Conservation (phyloP, 2,797 vertebrate genomes). For the Ceryle rudis region DNA sequence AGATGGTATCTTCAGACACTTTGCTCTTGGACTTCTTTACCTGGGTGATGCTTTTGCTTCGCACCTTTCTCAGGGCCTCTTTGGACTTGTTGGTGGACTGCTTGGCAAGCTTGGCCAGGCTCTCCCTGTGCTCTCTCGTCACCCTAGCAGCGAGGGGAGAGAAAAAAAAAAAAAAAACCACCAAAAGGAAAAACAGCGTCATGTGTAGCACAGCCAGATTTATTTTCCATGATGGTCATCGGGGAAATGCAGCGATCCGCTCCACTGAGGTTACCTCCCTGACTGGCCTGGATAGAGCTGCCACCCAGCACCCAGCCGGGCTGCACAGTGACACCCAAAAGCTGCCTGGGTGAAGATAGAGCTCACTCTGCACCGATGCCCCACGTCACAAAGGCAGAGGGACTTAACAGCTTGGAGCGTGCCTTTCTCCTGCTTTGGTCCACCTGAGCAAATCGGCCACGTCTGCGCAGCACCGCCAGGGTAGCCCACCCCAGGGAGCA, state of each 20-base stretch:
- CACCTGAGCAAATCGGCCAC: background rate
- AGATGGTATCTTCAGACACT: slow-evolving; percentile 90
- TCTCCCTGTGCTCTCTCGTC: slow-evolving; percentile 93
- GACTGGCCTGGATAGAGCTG: background rate
- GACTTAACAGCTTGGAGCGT: background rate
- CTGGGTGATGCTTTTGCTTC: slow-evolving; percentile 82
- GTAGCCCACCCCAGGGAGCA: slow-evolving; percentile 16
- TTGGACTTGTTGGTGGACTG: slow-evolving; percentile 94
- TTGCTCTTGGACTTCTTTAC: slow-evolving; percentile 88
- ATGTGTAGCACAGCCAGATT: background rate
- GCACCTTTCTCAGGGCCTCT: slow-evolving; percentile 89
- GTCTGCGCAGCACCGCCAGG: background rate
- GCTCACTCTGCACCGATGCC: fast-evolving
- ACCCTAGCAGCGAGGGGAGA: slow-evolving; percentile 79
- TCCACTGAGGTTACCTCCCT: background rate
- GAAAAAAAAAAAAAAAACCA: background rate
- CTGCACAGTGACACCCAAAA: background rate
- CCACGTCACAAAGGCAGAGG: background rate
- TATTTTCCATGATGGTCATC: fast-evolving
- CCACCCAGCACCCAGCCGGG: fast-evolving
- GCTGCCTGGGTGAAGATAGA: background rate
- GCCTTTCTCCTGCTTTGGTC: background rate
- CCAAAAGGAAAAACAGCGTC: background rate
- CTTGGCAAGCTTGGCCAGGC: slow-evolving; percentile 89
- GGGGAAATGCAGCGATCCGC: background rate